Evolutionary conservation across 2,888 invertebrate genomes (phyloP), one percentile per base, ranked within the genome.

Genomic region (Eupithecia subumbrata): DNA sequence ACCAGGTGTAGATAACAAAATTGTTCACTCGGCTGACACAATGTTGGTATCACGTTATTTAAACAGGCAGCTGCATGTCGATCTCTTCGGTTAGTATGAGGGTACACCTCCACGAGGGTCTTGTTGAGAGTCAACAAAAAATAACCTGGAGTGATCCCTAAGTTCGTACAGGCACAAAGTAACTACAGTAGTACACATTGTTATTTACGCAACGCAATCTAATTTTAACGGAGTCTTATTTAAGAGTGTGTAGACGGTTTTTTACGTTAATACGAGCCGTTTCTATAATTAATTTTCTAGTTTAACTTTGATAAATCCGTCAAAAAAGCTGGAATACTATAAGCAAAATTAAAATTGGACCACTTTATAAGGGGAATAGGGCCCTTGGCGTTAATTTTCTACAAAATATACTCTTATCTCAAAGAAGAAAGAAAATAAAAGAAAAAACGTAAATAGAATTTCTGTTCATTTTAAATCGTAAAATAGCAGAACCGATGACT

Each of bases 401-500:
- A 52, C 8, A 52, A 52, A 52, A 52, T 52, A 52, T n/a, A 52
- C 2, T n/a, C 52, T 52, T 52, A 52, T 52, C n/a, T 52, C n/a
- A 52, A 52, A 52, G 9, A 52, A 52, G 11, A 9, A n/a, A 52
- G 9, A n/a, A 18, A 18, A 45, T 45, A 16, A 2, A 5, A 16
- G 2, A 37, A 37, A 45, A 45, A 60, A 14, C 25, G 5, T 14
- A 16, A 56, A 25, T 14, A 25, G 12, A 25, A 60, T 25, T 25
- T 60, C 60, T 60, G 60, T 25, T 60, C 25, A 60, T 25, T 56
- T 60, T 25, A 60, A 25, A 60, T 25, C 60, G 37, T 72, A 34
- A 34, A 34, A 64, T 34, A 64, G n/a, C 63, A 63, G 63, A 30
- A 34, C 34, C 70, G 30, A 69, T 74, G 70, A 45, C 60, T 73